Evolutionary conservation across 2,888 invertebrate species (phyloP).

Genomic region (Biston betularia): DNA sequence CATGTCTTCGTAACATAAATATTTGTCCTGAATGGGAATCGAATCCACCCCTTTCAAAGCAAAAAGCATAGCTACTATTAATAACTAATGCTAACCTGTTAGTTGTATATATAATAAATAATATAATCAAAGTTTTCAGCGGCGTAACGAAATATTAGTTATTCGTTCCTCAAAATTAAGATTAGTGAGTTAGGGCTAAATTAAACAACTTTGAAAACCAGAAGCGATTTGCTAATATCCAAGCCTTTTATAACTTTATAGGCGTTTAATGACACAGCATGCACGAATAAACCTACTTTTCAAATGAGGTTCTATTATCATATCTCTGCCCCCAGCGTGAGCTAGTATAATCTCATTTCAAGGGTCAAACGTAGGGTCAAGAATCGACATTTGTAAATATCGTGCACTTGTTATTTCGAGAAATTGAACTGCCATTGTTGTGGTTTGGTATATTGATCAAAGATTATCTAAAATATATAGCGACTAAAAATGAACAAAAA

Average conservation of each 20-base stretch:
- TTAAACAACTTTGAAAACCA: constrained; percentile 27
- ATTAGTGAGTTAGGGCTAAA: too few relatives aligned
- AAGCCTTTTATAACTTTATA: constrained; percentile 26
- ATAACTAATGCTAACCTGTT: too few relatives aligned
- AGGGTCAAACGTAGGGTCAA: constrained; percentile 61
- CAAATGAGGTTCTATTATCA: constrained; percentile 40
- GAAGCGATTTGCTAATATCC: constrained; percentile 32
- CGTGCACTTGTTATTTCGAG: constrained; percentile 57
- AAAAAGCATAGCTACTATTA: too few relatives aligned
- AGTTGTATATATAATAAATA: too few relatives aligned
- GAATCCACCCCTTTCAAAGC: too few relatives aligned
- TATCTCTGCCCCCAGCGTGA: constrained; percentile 46
- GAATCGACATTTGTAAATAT: constrained; percentile 71
- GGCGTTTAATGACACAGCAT: constrained; percentile 32
- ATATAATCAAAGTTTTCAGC: too few relatives aligned
- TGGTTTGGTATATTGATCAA: constrained; percentile 10
- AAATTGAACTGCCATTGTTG: constrained; percentile 45
- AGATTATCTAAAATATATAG: not conserved
- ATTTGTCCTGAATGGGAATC: too few relatives aligned
- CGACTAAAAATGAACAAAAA: not conserved
- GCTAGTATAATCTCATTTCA: constrained; percentile 49
- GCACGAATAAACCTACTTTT: constrained; percentile 41
- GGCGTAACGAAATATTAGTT: too few relatives aligned
- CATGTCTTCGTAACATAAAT: too few relatives aligned
- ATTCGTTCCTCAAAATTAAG: too few relatives aligned